phyloP scores from a whole-genome alignment of 2,113 vertebrate species.

The Scatophagus argus region DNA sequence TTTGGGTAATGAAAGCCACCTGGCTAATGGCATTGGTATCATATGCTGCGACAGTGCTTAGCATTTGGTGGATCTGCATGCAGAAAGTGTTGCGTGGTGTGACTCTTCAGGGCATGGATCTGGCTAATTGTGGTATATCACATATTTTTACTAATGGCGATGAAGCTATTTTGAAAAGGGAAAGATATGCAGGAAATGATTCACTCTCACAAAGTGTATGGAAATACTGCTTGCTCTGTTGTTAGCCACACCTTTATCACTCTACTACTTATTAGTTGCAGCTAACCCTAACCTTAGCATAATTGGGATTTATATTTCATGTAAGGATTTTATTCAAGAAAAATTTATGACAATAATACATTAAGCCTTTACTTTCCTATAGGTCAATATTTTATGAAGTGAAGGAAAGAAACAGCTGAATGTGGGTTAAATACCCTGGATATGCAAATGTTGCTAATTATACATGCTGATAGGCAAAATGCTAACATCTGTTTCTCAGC shows the following conservation, averaged over 20 bases:
- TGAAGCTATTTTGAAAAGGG: conserved; percentile 50
- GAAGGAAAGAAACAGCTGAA: conserved; percentile 69
- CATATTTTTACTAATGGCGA: conserved; percentile 79
- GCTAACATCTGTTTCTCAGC: conserved; percentile 84
- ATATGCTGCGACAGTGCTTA: conserved; percentile 92
- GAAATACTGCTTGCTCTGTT: conserved; percentile 10
- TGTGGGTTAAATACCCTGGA: conserved; percentile 69
- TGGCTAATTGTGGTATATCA: conserved; percentile 77
- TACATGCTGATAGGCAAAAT: conserved; percentile 85
- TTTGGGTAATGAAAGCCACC: conserved; percentile 92
- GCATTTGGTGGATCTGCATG: conserved; percentile 90
- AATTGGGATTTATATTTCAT: conserved; percentile 4
- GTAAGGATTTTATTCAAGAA: not conserved
- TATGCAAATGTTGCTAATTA: conserved; percentile 87
- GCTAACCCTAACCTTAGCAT: not conserved
- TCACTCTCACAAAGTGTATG: conserved; percentile 3
- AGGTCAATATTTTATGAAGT: conserved; percentile 76
- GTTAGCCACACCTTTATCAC: not conserved
- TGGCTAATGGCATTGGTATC: conserved; percentile 96
- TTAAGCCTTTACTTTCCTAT: conserved; percentile 43
- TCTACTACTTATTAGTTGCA: conserved; percentile 4
- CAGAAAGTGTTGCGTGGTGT: conserved; percentile 81
- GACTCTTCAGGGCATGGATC: conserved; percentile 85
- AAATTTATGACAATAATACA: conserved; percentile 17
- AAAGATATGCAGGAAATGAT: conserved; percentile 35